These are phyloP conservation scores for Acinonyx jubatus DNA, from an alignment of 2,113 vertebrate genomes.

Conservation along the genomic window DNA sequence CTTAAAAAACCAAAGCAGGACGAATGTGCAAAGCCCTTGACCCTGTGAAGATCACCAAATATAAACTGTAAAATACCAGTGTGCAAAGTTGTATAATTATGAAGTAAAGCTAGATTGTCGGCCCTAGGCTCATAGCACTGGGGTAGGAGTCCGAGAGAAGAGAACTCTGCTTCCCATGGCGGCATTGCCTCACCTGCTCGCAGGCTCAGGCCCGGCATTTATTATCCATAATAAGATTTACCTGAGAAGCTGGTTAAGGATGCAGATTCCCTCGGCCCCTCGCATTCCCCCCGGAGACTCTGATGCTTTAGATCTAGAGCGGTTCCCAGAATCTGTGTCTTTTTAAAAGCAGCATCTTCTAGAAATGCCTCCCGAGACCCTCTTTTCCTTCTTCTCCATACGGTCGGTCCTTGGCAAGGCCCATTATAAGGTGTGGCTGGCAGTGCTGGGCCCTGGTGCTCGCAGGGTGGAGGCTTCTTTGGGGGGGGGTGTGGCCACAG, in stretches of 20 bases:
- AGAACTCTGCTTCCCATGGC: fast-evolving
- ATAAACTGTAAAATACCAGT: neutral
- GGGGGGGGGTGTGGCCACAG: neutral
- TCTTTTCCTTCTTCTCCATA: neutral
- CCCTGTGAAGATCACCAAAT: neutral
- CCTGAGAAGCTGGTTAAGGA: neutral
- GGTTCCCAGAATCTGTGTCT: neutral
- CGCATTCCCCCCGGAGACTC: no score
- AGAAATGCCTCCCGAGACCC: neutral
- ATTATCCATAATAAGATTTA: neutral
- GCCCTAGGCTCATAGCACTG: neutral
- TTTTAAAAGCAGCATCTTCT: neutral
- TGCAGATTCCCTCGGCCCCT: neutral
- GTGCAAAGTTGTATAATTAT: neutral
- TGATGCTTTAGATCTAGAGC: neutral
- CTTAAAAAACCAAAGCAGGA: neutral
- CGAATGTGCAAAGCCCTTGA: neutral
- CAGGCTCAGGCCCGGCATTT: neutral
- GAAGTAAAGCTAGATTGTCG: neutral
- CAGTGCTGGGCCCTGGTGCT: neutral
- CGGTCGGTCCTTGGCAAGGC: fast-evolving
- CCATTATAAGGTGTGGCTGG: fast-evolving
- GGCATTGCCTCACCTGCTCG: neutral
- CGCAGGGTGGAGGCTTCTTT: neutral
- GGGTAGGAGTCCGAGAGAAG: no score